Base-by-base conservation (phyloP, 2,888 invertebrate genomes). In the Heliconius hortense region DNA sequence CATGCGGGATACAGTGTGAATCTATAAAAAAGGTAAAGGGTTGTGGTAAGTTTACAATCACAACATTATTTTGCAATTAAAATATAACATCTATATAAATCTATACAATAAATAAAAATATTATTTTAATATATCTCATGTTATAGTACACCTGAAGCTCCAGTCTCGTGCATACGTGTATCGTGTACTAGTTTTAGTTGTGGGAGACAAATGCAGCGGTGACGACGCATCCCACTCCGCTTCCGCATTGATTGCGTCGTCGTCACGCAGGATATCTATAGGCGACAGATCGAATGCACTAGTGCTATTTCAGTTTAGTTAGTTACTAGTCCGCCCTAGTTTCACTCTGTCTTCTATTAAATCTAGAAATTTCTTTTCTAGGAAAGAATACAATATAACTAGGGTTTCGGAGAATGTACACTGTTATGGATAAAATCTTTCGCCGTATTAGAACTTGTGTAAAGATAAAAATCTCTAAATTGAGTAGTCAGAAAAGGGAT, bases 201-300 rank as follows among this genome's bases (percentile, higher is more conserved):
- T 73, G 79, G 73, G 77, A 79, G 80, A 79, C 81, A 81, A 80
- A 81, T 80, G 88, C 88, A 87, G 85, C 86, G 87, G 84, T 87
- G 89, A 88, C 87, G 86, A 75, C 72, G 89, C 92, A 89, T 92
- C 92, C 87, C 89, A 90, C 86, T 89, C 93, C 86, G 88, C 88
- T 93, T 93, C 93, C 93, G 93, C 93, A 93, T 93, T 93, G 92
- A 89, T 88, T 85, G 86, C 85, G 83, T 83, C 84, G 84, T 88
- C 91, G 93, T 91, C 92, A 90, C 88, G 83, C 79, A 82, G 85
- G 89, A 92, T 86, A 87, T 84, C 85, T 87, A 89, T 88, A 89
- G 92, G 84, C 82, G 80, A 82, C 78, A 78, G 76, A 73, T 76
- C 76, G 76, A 80, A 79, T 80, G 78, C 74, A 78, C 78, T 77